Evolutionary conservation across 2,797 vertebrate genomes (phyloP), one percentile per base, ranked within the genome.

Genomic region (Scleropages formosus): DNA sequence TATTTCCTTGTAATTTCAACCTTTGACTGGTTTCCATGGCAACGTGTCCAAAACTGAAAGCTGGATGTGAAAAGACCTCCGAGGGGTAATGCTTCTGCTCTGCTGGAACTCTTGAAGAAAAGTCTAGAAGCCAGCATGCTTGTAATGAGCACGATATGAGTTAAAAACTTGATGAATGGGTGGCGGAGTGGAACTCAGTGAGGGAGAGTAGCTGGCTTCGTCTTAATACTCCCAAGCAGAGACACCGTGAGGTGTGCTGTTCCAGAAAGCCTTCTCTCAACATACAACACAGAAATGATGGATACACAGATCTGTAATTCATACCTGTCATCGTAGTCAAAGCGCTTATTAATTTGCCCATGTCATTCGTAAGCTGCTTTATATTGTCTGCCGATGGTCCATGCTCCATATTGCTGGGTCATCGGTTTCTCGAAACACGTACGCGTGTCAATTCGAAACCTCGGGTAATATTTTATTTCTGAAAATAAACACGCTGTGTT

Each of bases 121-220:
- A 78, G 68, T 78, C 77, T 78, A 78, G 77, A 78, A 71, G 77
- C 73, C 77, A 78, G 77, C 77, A 60, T 75, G 77, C 72, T 53
- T 75, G 77, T 78, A 78, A 78, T 78, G 73, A 78, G 73, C 73
- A 72, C 69, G 39, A 78, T 78, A 75, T 72, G 61, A 68, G 77
- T 75, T 78, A 78, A 78, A 75, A 74, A 74, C 64, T 65, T 78
- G 77, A 75, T 71, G 66, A 75, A 75, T 67, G 77, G 44, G 44
- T 60, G 56, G 64, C 72, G 69, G 65, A 74, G 65, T 62, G 53
- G 66, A 64, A 31, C 51, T 78, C 58, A 49, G 56, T 49, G 46
- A 47, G 59, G 49, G 67, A 53, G 75, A 53, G 31, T 62, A 31
- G 39, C 59, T 16, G 31, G 46, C 49, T 56, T 72, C 69, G 59